phyloP scores from a whole-genome alignment of 2,888 invertebrate species.

The Hermaeophaga mercurialis region DNA sequence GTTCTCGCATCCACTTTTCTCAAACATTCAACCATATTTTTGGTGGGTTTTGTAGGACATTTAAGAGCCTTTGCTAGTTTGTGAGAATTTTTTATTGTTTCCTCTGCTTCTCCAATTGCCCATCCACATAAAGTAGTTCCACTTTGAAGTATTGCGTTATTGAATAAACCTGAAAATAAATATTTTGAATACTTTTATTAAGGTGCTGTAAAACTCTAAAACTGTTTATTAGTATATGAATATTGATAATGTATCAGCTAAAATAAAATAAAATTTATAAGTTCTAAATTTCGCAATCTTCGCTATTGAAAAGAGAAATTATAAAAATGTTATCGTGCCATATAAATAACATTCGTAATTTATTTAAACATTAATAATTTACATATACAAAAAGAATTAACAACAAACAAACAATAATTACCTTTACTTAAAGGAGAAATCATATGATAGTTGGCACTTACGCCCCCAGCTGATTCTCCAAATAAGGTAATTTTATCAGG shows the following conservation, averaged over 20 bases:
- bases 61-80: slow-evolving; percentile 66
- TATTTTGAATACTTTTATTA: too few relatives aligned
- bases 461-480: slow-evolving; percentile 58
- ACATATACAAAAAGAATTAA: too few relatives aligned
- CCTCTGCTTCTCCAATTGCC: slow-evolving; percentile 59
- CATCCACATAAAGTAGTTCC: slow-evolving; percentile 65
- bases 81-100: slow-evolving; percentile 64
- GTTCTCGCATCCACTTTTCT: slow-evolving; percentile 65
- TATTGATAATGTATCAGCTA: too few relatives aligned
- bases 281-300: too few relatives aligned
- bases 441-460: slow-evolving; percentile 56
- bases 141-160: slow-evolving; percentile 75
- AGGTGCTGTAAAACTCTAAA: too few relatives aligned
- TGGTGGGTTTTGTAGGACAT: slow-evolving; percentile 62
- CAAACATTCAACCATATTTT: slow-evolving; percentile 66
- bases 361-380: too few relatives aligned
- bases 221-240: too few relatives aligned
- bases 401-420: too few relatives aligned
- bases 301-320: too few relatives aligned
- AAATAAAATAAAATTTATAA: too few relatives aligned
- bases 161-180: slow-evolving; percentile 65
- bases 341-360: too few relatives aligned
- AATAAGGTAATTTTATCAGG: slow-evolving; percentile 53
- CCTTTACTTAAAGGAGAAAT: slow-evolving; percentile 55
- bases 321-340: too few relatives aligned